Percentiles rank a stretch among this genome's conserved stretches.
phyloP scores from a whole-genome alignment of 2,113 vertebrate genomes.

The Aegotheles bennettii region DNA sequence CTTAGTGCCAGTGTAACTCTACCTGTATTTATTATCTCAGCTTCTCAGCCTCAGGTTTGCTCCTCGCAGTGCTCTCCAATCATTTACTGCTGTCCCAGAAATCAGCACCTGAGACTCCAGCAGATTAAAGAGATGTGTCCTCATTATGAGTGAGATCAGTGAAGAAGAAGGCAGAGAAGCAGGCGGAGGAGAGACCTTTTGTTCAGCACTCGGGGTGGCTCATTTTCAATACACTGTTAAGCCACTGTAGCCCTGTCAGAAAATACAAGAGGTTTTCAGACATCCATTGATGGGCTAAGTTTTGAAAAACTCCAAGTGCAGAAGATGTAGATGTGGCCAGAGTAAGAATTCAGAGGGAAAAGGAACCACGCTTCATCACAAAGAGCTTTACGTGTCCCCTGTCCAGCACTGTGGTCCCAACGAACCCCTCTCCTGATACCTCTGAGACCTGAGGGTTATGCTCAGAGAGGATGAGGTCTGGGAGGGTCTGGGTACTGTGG shows the following conservation, averaged over 20 bases:
- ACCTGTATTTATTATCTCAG: not conserved
- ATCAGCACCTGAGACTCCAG: no score
- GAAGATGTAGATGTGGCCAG: no score
- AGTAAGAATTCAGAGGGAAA: not conserved
- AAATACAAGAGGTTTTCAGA: not conserved
- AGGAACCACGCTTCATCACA: not conserved
- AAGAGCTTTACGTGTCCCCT: not conserved
- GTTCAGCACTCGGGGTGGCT: not conserved
- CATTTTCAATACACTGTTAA: not conserved
- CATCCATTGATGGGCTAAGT: not conserved
- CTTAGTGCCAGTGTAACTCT: not conserved
- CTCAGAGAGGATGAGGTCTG: not conserved
- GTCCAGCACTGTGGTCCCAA: accelerated
- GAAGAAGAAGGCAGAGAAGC: not conserved
- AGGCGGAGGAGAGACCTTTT: not conserved
- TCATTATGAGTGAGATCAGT: not conserved
- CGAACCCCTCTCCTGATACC: not conserved
- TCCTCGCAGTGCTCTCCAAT: no score
- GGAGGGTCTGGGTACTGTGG: not conserved
- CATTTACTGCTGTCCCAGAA: not conserved
- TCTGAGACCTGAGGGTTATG: no score
- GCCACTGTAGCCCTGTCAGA: not conserved
- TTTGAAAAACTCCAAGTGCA: not conserved
- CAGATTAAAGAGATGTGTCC: not conserved
- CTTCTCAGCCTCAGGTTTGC: not conserved